A percentile compares a stretch with the other conserved stretches of the same genome.
Conservation (phyloP, 1,140 invertebrate species). For the Papilio polytes region DNA sequence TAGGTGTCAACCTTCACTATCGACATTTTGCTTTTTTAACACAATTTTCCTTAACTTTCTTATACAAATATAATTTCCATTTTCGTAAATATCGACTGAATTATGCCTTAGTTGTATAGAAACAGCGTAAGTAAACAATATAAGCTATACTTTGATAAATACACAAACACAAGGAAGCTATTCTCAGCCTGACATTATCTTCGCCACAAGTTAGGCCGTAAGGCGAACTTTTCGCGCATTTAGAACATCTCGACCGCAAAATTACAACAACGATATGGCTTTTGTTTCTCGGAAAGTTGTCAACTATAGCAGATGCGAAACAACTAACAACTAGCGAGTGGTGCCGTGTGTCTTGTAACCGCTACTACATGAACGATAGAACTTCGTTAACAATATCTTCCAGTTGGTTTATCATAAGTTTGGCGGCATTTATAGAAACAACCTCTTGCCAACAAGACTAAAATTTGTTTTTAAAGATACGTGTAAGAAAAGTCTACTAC, state of each 20-base stretch:
- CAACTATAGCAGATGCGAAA: constrained; percentile 36
- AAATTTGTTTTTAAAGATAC: too few species aligned
- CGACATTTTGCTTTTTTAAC: neutral
- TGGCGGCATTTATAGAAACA: neutral
- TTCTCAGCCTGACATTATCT: constrained; percentile 1
- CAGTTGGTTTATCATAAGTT: neutral
- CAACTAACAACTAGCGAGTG: constrained; percentile 19
- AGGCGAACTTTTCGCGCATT: constrained; percentile 23
- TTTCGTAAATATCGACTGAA: neutral
- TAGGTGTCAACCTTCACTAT: neutral
- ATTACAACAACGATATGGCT: constrained; percentile 38
- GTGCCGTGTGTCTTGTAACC: constrained; percentile 1
- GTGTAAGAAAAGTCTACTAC: too few species aligned
- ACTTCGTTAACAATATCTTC: neutral
- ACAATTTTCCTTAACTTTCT: neutral
- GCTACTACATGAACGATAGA: constrained; percentile 12
- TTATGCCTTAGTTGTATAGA: neutral
- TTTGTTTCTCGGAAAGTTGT: constrained; percentile 33
- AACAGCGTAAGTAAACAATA: neutral
- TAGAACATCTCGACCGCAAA: constrained; percentile 32
- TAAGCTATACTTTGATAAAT: neutral
- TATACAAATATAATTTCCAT: neutral
- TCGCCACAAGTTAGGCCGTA: constrained; percentile 20
- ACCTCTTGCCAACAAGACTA: too few species aligned
- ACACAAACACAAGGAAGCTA: neutral